phyloP scores from a whole-genome alignment of 2,888 invertebrate species.

The Spilosoma lubricipeda region DNA sequence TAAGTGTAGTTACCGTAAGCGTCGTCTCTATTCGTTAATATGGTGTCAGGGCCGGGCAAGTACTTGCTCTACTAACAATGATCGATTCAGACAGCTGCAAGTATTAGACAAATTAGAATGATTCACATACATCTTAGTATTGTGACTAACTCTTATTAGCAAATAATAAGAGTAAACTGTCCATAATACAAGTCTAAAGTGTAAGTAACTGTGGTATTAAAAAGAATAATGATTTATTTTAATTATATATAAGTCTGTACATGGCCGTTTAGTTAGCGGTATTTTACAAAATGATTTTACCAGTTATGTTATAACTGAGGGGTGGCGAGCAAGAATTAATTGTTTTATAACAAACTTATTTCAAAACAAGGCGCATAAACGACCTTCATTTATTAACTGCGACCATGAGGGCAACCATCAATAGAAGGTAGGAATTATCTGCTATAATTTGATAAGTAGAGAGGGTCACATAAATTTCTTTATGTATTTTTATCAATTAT shows the following conservation, averaged over 20 bases:
- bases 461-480: neutral
- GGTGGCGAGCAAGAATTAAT: neutral
- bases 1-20: conserved; percentile 31
- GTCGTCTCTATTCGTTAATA: conserved; percentile 39
- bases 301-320: neutral
- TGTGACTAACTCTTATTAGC: neutral
- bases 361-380: neutral
- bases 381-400: neutral
- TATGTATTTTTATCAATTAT: too few species aligned
- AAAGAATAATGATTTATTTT: neutral
- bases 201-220: neutral
- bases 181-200: neutral
- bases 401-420: neutral
- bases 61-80: conserved; percentile 24
- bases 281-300: neutral
- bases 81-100: conserved; percentile 40
- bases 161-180: neutral
- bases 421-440: neutral
- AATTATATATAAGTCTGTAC: neutral
- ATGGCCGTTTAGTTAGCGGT: neutral
- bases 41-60: conserved; percentile 50
- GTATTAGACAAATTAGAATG: conserved; percentile 34
- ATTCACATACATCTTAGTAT: conserved; percentile 18
- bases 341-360: neutral
- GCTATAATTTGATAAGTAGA: neutral